Evolutionary conservation across 2,797 vertebrate species (phyloP).

Genomic region (Lindbergichthys nudifrons): DNA sequence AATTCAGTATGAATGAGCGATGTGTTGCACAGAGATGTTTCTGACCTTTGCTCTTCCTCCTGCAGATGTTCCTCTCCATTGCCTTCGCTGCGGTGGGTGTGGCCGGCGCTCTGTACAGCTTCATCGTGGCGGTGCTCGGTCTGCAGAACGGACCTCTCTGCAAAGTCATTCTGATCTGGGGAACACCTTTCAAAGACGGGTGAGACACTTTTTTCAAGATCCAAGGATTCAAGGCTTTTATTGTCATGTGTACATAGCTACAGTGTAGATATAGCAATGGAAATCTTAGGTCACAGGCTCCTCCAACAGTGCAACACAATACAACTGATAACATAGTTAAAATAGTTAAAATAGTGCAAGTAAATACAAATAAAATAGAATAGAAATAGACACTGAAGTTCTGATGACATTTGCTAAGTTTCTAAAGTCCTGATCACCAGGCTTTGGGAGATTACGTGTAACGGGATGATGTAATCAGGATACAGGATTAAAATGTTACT

Average conservation of each 20-base stretch:
- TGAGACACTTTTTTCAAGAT: conserved; percentile 25
- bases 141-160: conserved; percentile 85
- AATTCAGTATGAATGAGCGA: background rate
- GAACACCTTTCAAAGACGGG: conserved; percentile 73
- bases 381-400: too few relatives aligned
- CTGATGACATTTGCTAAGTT: fast-evolving
- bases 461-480: too few relatives aligned
- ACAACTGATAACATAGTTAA: too few relatives aligned
- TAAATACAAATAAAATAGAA: too few relatives aligned
- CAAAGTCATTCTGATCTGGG: background rate
- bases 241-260: too few relatives aligned
- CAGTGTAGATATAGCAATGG: too few relatives aligned
- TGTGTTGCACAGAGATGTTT: background rate
- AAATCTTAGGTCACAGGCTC: too few relatives aligned
- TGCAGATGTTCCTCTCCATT: conserved; percentile 89
- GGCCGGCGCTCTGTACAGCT: conserved; percentile 81
- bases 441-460: too few relatives aligned
- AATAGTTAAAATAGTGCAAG: too few relatives aligned
- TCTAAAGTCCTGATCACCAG: background rate
- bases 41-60: conserved; percentile 28
- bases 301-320: too few relatives aligned
- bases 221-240: too few relatives aligned
- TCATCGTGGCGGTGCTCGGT: conserved; percentile 76
- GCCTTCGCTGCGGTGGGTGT: conserved; percentile 83
- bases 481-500: too few relatives aligned